phyloP scores from a whole-genome alignment of 2,113 vertebrate genomes.

The Capricornis sumatraensis region DNA sequence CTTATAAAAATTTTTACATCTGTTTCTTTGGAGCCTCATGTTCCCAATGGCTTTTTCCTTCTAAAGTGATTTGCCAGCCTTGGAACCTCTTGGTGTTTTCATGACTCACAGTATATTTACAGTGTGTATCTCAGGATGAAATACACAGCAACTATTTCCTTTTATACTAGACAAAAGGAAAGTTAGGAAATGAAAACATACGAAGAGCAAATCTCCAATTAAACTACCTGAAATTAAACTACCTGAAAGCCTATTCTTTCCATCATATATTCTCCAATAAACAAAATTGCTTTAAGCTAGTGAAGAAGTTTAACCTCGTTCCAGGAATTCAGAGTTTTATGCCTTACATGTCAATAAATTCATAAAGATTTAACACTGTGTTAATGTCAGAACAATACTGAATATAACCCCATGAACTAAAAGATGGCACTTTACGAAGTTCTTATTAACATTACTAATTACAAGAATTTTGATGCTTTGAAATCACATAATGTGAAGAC shows the following conservation, averaged over 20 bases:
- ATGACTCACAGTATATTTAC: conserved; percentile 62
- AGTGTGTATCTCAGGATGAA: conserved; percentile 25
- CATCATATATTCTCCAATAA: not conserved
- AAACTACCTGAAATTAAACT: not conserved
- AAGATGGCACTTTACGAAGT: not conserved
- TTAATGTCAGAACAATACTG: not conserved
- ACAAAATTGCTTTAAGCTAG: not conserved
- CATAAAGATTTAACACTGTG: not conserved
- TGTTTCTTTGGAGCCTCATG: conserved; percentile 57
- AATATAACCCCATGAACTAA: not conserved
- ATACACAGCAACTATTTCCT: conserved; percentile 37
- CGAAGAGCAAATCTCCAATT: not conserved
- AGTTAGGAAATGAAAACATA: not conserved
- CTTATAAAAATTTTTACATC: conserved; percentile 67
- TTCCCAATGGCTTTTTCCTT: conserved; percentile 62
- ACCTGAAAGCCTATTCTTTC: not conserved
- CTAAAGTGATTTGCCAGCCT: conserved; percentile 52
- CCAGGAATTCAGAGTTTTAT: not conserved
- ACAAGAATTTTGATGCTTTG: not conserved
- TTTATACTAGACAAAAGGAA: conserved; percentile 17
- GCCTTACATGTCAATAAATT: not conserved
- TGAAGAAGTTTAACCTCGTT: not conserved
- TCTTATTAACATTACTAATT: not conserved
- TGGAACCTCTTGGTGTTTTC: conserved; percentile 39
- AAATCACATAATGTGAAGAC: not conserved